phyloP scores from a whole-genome alignment of 2,113 vertebrate species.

The Equus przewalskii region DNA sequence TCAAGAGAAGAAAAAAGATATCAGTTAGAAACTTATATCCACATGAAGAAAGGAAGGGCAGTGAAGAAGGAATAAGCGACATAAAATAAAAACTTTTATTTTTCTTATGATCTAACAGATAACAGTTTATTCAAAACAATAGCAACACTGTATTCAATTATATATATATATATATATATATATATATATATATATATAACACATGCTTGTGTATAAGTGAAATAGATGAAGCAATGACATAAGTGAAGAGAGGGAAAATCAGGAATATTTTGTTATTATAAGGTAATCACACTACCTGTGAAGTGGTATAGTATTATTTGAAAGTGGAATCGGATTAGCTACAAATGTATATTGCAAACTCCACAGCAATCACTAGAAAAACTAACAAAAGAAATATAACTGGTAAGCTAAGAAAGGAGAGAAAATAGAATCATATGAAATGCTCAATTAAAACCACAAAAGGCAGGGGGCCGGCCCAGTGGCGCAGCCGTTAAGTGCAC shows the following conservation, averaged over 20 bases:
- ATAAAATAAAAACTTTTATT: background rate
- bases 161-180: background rate
- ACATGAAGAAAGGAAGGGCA: background rate
- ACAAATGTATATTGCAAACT: background rate
- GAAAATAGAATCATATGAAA: background rate
- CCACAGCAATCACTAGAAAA: background rate
- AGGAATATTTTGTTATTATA: background rate
- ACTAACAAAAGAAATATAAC: background rate
- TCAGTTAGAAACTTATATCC: background rate
- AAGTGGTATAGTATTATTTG: background rate
- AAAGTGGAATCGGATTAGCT: background rate
- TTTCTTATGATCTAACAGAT: background rate
- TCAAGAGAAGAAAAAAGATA: background rate
- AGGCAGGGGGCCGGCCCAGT: too few relatives aligned
- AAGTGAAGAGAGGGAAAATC: background rate
- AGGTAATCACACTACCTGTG: background rate
- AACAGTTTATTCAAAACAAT: background rate
- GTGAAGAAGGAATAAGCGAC: background rate
- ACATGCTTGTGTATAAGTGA: background rate
- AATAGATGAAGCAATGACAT: background rate
- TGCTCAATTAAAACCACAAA: background rate
- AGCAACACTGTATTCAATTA: background rate
- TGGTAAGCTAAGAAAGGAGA: background rate
- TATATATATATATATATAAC: background rate
- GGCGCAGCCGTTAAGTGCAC: too few relatives aligned